Conservation (phyloP, 2,113 vertebrate genomes). For the Eolophus roseicapilla region DNA sequence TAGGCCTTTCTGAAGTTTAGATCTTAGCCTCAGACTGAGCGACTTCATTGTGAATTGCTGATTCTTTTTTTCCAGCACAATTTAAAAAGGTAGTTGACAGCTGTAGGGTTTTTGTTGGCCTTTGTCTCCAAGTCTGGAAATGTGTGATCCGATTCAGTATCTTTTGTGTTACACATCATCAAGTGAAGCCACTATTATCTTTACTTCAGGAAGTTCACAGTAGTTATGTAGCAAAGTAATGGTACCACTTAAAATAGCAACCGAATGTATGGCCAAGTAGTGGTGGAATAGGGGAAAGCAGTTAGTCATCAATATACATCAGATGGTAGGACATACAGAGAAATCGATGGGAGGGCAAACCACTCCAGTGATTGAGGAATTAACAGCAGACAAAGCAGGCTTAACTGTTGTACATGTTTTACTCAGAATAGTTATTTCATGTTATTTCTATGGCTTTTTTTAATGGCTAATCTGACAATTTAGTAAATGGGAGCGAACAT, state of each 20-base stretch:
- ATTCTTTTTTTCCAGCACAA: neutral
- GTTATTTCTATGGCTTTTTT: neutral
- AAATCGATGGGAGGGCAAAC: neutral
- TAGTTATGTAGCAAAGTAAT: neutral
- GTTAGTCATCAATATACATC: neutral
- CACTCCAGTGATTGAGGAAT: neutral
- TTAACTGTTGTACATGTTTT: neutral
- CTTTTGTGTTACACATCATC: neutral
- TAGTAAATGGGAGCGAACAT: neutral
- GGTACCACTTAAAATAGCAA: neutral
- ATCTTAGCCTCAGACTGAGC: neutral
- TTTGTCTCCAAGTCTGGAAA: neutral
- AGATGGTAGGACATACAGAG: neutral
- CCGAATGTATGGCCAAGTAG: too few species aligned
- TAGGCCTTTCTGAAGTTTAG: neutral
- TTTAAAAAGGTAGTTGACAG: neutral
- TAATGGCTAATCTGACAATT: neutral
- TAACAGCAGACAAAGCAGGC: neutral
- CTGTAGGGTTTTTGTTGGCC: neutral
- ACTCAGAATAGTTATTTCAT: neutral
- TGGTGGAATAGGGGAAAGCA: neutral
- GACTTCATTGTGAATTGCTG: neutral
- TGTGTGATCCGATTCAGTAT: neutral
- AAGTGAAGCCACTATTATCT: neutral
- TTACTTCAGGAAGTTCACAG: neutral